Percentiles rank a stretch among this genome's conserved stretches.
phyloP scores from a whole-genome alignment of 2,797 vertebrate genomes.

The Neosalanx taihuensis region DNA sequence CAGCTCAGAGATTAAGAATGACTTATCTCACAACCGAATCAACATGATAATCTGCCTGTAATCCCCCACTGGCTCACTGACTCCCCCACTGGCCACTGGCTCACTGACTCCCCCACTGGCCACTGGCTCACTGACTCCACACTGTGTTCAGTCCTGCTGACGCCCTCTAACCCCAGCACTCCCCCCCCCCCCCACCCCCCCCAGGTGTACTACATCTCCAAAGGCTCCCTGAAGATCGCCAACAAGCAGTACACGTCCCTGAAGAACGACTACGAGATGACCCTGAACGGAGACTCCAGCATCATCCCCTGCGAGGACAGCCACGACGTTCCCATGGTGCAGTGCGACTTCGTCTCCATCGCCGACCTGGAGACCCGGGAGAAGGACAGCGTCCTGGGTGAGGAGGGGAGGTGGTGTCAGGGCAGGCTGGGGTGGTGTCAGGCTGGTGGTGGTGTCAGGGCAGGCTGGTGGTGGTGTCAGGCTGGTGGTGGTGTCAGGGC shows the following conservation, averaged over 20 bases:
- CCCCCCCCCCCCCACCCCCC: not conserved
- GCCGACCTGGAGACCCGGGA: slow-evolving; percentile 81
- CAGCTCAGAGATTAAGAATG: slow-evolving; percentile 54
- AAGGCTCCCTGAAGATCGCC: slow-evolving; percentile 91
- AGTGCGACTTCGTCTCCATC: slow-evolving; percentile 89
- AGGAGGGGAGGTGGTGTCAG: slow-evolving; percentile 44
- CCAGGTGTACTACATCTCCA: slow-evolving; percentile 95
- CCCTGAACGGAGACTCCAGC: slow-evolving; percentile 79
- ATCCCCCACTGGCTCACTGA: slow-evolving; percentile 61
- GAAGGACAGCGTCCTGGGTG: slow-evolving; percentile 90
- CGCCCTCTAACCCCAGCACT: no score
- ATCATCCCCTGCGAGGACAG: slow-evolving; percentile 90
- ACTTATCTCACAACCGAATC: slow-evolving; percentile 53
- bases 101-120: slow-evolving; percentile 44
- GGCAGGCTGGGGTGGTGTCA: no score
- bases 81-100: slow-evolving; percentile 54
- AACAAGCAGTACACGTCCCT: slow-evolving; percentile 97
- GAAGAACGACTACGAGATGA: slow-evolving; percentile 85
- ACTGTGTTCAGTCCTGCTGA: slow-evolving; percentile 9
- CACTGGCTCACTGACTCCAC: slow-evolving; percentile 52
- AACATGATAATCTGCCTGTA: slow-evolving; percentile 64
- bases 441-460: not conserved
- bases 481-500: not conserved
- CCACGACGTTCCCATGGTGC: slow-evolving; percentile 85
- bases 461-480: not conserved